Evolutionary conservation across 2,797 vertebrate species (phyloP).

Genomic region (Chelidonichthys spinosus): DNA sequence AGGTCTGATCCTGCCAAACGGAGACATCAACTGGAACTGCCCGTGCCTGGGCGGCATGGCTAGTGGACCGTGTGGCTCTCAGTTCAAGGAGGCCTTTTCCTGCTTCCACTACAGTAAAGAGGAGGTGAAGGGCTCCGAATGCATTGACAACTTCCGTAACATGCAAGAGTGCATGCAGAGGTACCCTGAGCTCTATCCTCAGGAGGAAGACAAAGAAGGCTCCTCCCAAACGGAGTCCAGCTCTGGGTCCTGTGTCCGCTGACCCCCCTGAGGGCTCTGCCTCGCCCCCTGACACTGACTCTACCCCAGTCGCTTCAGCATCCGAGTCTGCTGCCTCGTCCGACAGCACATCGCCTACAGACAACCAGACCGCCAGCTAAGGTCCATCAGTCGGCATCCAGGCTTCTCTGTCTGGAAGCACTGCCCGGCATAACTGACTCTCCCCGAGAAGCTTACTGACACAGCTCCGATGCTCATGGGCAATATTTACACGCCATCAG

Average conservation of each 20-base stretch:
- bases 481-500: slow-evolving; percentile 20
- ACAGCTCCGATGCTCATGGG: slow-evolving; percentile 23
- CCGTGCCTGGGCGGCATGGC: slow-evolving; percentile 97
- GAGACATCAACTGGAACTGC: slow-evolving; percentile 99
- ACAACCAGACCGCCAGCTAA: slow-evolving; percentile 74
- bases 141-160: slow-evolving; percentile 91
- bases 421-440: slow-evolving; percentile 51
- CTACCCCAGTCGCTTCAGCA: slow-evolving; percentile 46
- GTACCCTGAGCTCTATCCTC: slow-evolving; percentile 97
- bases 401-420: slow-evolving; percentile 35
- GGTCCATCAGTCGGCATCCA: slow-evolving; percentile 3
- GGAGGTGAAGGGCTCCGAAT: slow-evolving; percentile 96
- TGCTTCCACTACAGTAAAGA: slow-evolving; percentile 97
- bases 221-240: slow-evolving; percentile 45
- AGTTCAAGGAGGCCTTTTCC: slow-evolving; percentile 98
- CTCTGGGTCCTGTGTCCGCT: slow-evolving; percentile 15
- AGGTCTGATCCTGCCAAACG: slow-evolving; percentile 94
- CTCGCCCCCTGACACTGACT: slow-evolving; percentile 60
- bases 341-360: slow-evolving; percentile 58
- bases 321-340: slow-evolving; percentile 18
- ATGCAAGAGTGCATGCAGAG: slow-evolving; percentile 99
- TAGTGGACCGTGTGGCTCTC: slow-evolving; percentile 95
- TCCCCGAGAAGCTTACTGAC: slow-evolving; percentile 25
- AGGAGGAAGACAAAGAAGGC: slow-evolving; percentile 86
- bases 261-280: slow-evolving; percentile 45